Percentiles rank a stretch among this genome's conserved stretches.
Conservation (phyloP, 2,113 vertebrate species). For the Pseudolaguvia tuberculata region DNA sequence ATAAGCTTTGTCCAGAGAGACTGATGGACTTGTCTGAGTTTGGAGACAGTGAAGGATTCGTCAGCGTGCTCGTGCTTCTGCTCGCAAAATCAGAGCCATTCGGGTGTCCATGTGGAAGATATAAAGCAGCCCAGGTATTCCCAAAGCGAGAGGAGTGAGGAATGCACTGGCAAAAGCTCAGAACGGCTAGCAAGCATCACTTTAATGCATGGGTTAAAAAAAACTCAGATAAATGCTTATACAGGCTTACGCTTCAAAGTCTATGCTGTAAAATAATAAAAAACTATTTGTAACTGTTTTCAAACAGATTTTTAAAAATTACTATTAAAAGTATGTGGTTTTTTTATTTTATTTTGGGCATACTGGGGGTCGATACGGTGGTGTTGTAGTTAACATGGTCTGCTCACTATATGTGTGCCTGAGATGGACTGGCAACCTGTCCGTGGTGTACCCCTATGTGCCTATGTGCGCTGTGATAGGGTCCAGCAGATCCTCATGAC, state of each 20-base stretch:
- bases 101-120: conserved; percentile 69
- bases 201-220: background rate
- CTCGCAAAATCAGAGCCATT: conserved; percentile 59
- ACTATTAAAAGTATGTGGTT: too few species aligned
- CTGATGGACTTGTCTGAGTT: conserved; percentile 61
- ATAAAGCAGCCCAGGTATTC: conserved; percentile 75
- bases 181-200: conserved; percentile 18
- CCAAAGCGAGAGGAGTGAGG: conserved; percentile 61
- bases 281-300: too few species aligned
- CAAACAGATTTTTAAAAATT: too few species aligned
- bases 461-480: too few species aligned
- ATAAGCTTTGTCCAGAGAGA: conserved; percentile 67
- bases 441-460: too few species aligned
- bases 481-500: too few species aligned
- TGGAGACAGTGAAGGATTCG: conserved; percentile 64
- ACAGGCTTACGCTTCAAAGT: background rate
- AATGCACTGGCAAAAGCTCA: conserved; percentile 57
- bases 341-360: too few species aligned
- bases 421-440: too few species aligned
- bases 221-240: background rate
- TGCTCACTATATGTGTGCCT: too few species aligned
- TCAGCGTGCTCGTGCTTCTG: conserved; percentile 65
- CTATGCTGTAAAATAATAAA: background rate
- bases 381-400: too few species aligned
- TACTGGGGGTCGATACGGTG: too few species aligned